Conservation (phyloP, 2,888 invertebrate species). For the Synanthedon formicaeformis region DNA sequence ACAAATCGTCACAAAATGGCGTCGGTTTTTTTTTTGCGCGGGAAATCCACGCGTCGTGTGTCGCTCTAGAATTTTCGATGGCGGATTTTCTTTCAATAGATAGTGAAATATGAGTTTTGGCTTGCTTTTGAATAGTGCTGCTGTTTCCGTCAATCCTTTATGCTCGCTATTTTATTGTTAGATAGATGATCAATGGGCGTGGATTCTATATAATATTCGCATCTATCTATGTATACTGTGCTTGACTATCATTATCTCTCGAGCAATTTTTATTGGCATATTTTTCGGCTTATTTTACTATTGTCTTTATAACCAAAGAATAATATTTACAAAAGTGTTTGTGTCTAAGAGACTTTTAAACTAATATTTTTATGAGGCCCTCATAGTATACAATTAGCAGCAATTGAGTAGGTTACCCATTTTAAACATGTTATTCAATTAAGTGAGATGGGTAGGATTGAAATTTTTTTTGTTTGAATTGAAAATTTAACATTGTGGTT, state of each 20-base stretch:
- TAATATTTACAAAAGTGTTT: too few species aligned
- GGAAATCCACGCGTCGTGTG: constrained; percentile 41
- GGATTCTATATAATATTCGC: neutral
- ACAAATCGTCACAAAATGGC: constrained; percentile 70
- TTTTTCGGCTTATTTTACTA: too few species aligned
- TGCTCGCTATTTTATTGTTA: constrained; percentile 10
- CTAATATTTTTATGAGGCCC: too few species aligned
- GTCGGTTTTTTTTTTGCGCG: constrained; percentile 42
- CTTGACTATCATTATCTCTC: neutral
- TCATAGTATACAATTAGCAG: too few species aligned
- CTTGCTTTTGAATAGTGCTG: constrained; percentile 40
- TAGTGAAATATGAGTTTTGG: constrained; percentile 40
- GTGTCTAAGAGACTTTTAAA: too few species aligned
- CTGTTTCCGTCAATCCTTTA: constrained; percentile 46
- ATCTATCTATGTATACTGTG: neutral
- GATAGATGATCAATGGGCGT: neutral
- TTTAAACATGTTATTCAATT: too few species aligned
- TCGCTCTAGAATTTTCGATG: constrained; percentile 42
- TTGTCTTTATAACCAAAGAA: too few species aligned
- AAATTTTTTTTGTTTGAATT: too few species aligned
- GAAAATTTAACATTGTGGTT: too few species aligned
- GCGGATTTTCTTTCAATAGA: constrained; percentile 52
- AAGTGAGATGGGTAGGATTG: too few species aligned
- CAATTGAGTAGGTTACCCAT: too few species aligned
- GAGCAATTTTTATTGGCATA: too few species aligned